A percentile compares a stretch with the other conserved stretches of the same genome.
Conservation (phyloP, 2,797 vertebrate genomes). For the Petrocephalus schoutedeni region DNA sequence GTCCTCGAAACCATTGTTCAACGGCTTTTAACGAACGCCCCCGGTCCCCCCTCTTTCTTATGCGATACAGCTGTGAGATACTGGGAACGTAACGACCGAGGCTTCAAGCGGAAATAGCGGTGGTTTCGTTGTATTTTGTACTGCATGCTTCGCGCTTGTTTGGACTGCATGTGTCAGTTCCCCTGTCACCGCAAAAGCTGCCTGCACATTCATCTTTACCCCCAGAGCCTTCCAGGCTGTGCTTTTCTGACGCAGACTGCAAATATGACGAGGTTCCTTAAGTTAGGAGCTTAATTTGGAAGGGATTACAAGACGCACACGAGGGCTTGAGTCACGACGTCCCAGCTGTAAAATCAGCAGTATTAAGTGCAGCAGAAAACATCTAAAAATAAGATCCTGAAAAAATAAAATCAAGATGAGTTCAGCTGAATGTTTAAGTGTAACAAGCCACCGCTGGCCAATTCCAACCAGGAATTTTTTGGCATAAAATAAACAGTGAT, state of each 20-base stretch:
- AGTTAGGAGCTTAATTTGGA: not conserved
- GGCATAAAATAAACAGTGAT: not conserved
- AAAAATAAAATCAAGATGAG: not conserved
- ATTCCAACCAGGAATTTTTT: not conserved
- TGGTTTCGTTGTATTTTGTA: not conserved
- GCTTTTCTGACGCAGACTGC: not conserved
- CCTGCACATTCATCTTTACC: not conserved
- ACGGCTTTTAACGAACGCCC: not conserved
- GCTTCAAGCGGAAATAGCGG: conserved; percentile 14
- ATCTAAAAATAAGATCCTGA: conserved; percentile 1
- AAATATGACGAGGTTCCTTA: not conserved
- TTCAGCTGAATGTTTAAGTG: not conserved
- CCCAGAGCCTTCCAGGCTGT: not conserved
- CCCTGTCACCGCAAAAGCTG: conserved; percentile 2
- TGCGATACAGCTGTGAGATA: not conserved
- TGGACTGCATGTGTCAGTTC: not conserved
- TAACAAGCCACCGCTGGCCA: not conserved
- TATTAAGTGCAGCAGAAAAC: not conserved
- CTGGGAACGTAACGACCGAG: not conserved
- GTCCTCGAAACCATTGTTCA: not conserved
- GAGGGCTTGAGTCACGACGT: not conserved
- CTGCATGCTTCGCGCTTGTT: not conserved
- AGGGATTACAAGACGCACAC: not conserved
- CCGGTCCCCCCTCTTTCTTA: not conserved
- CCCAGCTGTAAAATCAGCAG: not conserved